Base-by-base conservation (phyloP, 2,888 invertebrate species). In the Papilio demoleus region DNA sequence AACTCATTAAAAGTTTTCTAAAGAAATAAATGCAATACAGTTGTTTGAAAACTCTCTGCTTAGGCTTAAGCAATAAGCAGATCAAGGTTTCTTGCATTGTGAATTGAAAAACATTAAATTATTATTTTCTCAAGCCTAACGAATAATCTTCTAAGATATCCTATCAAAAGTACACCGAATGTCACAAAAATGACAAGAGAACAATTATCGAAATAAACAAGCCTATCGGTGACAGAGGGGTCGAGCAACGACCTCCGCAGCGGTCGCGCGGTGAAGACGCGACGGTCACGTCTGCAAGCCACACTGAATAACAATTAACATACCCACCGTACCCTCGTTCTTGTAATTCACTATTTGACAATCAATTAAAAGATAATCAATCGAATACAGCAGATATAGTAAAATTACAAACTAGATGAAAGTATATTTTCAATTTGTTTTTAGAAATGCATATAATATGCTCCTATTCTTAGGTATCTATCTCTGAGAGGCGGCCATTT, bases 301-400 rank as follows among this genome's bases (percentile, higher is more conserved):
- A 77, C 79, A 79, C 83, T 79, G 86, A 85, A 87, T 87, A 82
- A 80, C 81, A 85, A 87, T 83, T 78, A 77, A 77, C 76, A 76
- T 40, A 40, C 64, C 40, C 64, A 40, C 53, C 38, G 12, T 40
- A 47, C 17, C 53, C 53, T 17, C 11, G 11, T 24, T n/a, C 11
- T 3, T 56, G 24, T 17, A 53, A 53, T 34, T 22, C 11, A 42
- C 56, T 19, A 65, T 58, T 59, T 59, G 31, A 36, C 47, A 36
- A 12, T 62, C 22, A 24, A 24, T 24, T 40, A 40, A 5, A 60
- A 8, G 24, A 60, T 17, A 53, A 31, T 27, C 53, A 31, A n/a
- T 31, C 31, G 53, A 53, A 53, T 31, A 27, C 31, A 17, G n/a
- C 3, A 8, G 1, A 31, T 47, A 12, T 2, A 50, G 27, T 53